Percentiles rank a stretch among this genome's conserved stretches.
Evolutionary conservation across 2,888 invertebrate genomes (phyloP).

Genomic region (Tipula lateralis): DNA sequence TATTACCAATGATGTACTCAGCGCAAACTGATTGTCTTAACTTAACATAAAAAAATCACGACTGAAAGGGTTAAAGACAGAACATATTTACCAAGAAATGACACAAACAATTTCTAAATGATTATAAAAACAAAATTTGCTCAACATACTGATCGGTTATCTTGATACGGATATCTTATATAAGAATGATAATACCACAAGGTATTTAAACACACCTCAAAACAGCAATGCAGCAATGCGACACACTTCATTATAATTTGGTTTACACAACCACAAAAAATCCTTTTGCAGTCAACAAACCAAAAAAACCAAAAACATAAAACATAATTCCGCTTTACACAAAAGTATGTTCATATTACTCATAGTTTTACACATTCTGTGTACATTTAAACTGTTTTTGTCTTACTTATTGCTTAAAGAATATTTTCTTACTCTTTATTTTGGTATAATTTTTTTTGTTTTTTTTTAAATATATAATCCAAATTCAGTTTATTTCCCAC

Average conservation of each 20-base stretch:
- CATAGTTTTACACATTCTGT: conserved; percentile 24
- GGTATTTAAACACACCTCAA: background rate
- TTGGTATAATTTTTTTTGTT: background rate
- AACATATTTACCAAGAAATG: no score
- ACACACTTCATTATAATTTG: conserved; percentile 1
- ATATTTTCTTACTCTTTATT: background rate
- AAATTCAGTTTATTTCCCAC: conserved; percentile 30
- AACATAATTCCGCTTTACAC: conserved; percentile 11
- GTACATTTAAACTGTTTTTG: conserved; percentile 13
- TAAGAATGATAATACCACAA: background rate
- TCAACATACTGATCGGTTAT: no score
- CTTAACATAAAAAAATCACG: no score
- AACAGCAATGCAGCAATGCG: background rate
- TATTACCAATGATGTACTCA: no score
- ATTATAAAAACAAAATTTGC: no score
- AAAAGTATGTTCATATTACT: conserved; percentile 19
- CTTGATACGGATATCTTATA: no score
- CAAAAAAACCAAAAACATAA: background rate
- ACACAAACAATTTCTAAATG: no score
- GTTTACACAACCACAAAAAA: background rate
- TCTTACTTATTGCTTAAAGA: conserved; percentile 15
- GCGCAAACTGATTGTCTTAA: no score
- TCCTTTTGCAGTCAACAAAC: conserved; percentile 19
- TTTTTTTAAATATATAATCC: conserved; percentile 25
- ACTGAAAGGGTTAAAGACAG: no score